A percentile compares a stretch with the other conserved stretches of the same genome.
These are phyloP conservation scores for Psilanteris sp. DNA, from an alignment of 1,140 invertebrate genomes.

Conservation along the genomic window DNA sequence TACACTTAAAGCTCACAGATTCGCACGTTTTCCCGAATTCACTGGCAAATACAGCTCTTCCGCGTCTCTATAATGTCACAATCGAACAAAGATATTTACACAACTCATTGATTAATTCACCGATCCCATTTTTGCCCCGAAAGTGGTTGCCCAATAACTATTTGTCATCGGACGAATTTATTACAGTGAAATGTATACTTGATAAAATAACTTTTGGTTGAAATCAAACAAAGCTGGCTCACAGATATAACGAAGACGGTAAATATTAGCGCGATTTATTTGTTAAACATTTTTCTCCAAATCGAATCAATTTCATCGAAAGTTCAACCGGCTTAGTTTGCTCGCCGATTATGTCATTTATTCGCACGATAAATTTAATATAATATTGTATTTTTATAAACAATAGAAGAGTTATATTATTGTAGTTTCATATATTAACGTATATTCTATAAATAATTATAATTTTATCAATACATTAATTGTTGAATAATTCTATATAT, in stretches of 20 bases:
- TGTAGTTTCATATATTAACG: too few species aligned
- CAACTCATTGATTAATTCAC: constrained; percentile 40
- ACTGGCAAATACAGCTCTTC: background rate
- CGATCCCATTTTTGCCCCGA: constrained; percentile 7
- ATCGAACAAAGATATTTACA: constrained; percentile 28
- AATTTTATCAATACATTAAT: too few species aligned
- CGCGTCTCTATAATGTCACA: too few species aligned
- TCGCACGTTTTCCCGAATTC: constrained; percentile 9
- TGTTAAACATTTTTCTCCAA: constrained; percentile 43
- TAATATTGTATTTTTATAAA: too few species aligned
- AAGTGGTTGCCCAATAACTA: constrained; percentile 16
- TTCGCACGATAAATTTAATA: too few species aligned
- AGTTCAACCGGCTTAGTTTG: constrained; percentile 5
- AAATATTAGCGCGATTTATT: constrained; percentile 53
- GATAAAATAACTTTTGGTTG: constrained; percentile 32
- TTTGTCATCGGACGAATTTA: constrained; percentile 41
- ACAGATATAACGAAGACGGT: constrained; percentile 9
- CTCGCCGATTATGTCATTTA: constrained; percentile 5
- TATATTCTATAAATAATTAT: too few species aligned
- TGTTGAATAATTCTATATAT: too few species aligned
- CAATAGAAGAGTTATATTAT: too few species aligned
- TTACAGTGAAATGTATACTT: constrained; percentile 8
- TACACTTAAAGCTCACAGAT: constrained; percentile 53
- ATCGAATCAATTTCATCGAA: constrained; percentile 17
- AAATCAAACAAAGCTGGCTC: constrained; percentile 31